Evolutionary conservation across 2,113 vertebrate species (phyloP), one percentile per base, ranked within the genome.

Genomic region (Nothobranchius kuhntae): DNA sequence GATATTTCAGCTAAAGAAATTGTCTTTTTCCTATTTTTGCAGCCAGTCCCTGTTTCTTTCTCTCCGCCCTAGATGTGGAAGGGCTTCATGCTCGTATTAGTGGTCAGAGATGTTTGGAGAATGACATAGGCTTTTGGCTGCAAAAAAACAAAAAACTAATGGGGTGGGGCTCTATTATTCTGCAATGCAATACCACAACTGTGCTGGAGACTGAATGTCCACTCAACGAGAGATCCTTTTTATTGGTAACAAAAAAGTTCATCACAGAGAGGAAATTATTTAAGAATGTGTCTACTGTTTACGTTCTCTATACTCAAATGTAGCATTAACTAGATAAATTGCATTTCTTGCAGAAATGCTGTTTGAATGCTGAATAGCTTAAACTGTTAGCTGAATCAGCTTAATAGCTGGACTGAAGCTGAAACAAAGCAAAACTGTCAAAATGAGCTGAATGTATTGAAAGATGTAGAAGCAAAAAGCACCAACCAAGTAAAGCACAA

Each of bases 61-160:
- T 61, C 63, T 65, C 55, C 56, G 58, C 60, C 71, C 55, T 74
- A 60, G 68, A 78, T 75, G 47, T 53, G 56, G 73, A 71, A 82
- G 73, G 55, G 67, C 67, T 65, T 38, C 4, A 1, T 73, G 69
- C 65, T 63, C 71, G 84, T 64, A 65, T 82, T 73, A 73, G 75
- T 61, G 80, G 83, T 82, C 77, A 57, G 53, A 81, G 61, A 89
- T 90, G 82, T 77, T 82, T 90, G 57, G 40, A 56, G 85, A 82
- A 75, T 90, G 90, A 91, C 83, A 83, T 76, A 68, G 47, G 61
- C 24, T 59, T 21, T 84, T 89, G 86, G 86, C 89, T 77, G 69
- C 56, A 48, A 57, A 48, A 38, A 13, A 52, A 57, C 21, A 50
- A n/a, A 50, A 4, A 51, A 52, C 54, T 64, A 60, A 55, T 3